These are phyloP conservation scores for Dipodomys merriami DNA, from an alignment of 2,113 vertebrate genomes.

Conservation along the genomic window DNA sequence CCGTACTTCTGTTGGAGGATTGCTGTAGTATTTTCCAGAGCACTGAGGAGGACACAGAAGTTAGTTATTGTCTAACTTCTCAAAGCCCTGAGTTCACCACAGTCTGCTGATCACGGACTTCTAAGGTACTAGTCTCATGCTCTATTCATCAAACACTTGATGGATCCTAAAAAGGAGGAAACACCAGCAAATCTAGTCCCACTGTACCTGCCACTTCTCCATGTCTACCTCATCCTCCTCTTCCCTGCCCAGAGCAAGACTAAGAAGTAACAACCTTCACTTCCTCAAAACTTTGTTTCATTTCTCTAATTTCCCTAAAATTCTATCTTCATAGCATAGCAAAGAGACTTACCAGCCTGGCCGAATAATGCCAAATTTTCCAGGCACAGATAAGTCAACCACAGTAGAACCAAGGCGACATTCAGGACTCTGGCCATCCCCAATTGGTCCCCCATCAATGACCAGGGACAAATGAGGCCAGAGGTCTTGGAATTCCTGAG, in stretches of 20 bases:
- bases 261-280: not conserved
- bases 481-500: conserved; percentile 95
- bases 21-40: conserved; percentile 88
- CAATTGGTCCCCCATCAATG: conserved; percentile 93
- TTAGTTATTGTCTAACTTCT: conserved; percentile 5
- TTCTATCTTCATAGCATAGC: not conserved
- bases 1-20: conserved; percentile 91
- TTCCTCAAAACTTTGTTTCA: not conserved
- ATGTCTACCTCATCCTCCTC: not conserved
- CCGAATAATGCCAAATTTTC: conserved; percentile 92
- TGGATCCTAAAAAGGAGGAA: not conserved
- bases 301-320: not conserved
- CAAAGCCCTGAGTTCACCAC: not conserved
- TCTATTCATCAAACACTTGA: not conserved
- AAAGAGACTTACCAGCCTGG: conserved; percentile 92
- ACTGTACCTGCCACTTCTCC: not conserved
- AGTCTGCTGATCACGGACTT: not conserved
- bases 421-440: conserved; percentile 87
- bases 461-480: conserved; percentile 94
- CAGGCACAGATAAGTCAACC: conserved; percentile 91
- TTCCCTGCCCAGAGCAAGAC: not conserved
- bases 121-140: not conserved
- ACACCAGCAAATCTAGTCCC: not conserved
- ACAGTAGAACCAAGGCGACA: conserved; percentile 96
- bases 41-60: conserved; percentile 85